phyloP scores from a whole-genome alignment of 2,113 vertebrate species.

The Picathartes gymnocephalus region DNA sequence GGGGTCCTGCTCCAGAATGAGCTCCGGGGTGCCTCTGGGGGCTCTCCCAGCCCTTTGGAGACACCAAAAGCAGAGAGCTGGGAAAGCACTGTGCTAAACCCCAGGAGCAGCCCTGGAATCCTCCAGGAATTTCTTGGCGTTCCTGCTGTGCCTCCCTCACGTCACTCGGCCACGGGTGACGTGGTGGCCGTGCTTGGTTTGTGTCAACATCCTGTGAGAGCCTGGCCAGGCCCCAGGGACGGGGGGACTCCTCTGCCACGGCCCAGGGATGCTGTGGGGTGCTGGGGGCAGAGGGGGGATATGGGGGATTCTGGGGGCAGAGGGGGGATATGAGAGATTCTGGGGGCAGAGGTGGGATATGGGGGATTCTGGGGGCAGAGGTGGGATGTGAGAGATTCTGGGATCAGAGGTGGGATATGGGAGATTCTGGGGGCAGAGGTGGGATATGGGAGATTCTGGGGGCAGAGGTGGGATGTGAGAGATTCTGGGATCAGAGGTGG shows the following conservation, averaged over 20 bases:
- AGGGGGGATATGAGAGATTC: fast-evolving
- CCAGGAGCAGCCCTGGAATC: background rate
- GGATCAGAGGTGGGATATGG: fast-evolving
- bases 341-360: no score
- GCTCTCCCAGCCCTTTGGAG: background rate
- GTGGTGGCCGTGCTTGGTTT: background rate
- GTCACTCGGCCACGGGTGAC: background rate
- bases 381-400: fast-evolving
- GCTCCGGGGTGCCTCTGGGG: background rate
- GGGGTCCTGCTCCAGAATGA: background rate
- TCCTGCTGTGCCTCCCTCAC: background rate
- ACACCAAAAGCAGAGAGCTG: background rate
- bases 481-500: fast-evolving
- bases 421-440: background rate
- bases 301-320: background rate
- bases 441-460: background rate
- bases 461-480: fast-evolving
- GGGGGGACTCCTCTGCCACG: background rate
- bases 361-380: fast-evolving
- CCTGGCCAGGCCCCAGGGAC: background rate
- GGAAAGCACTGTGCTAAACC: background rate
- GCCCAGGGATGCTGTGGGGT: background rate
- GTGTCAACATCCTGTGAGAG: background rate
- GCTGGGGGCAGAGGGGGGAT: fast-evolving
- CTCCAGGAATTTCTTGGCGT: background rate